These are phyloP conservation scores for Diplazon laetatorius DNA, from an alignment of 2,888 invertebrate genomes.

Conservation along the genomic window DNA sequence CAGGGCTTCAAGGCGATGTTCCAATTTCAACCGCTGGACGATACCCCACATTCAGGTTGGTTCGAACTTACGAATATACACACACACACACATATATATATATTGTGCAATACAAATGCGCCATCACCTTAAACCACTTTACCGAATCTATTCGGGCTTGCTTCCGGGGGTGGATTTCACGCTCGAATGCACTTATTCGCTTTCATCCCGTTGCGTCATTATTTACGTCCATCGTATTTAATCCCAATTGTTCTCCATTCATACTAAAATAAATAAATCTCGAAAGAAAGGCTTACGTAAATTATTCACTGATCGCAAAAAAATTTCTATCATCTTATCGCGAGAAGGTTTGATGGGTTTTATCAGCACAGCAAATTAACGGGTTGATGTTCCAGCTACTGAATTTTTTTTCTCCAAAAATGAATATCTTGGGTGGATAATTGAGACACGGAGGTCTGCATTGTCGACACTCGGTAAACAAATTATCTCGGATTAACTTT, in stretches of 20 bases:
- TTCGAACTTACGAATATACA: conserved; percentile 42
- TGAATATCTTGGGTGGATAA: not conserved
- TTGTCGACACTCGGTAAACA: conserved; percentile 39
- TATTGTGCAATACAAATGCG: conserved; percentile 28
- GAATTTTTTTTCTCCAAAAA: not conserved
- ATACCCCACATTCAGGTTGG: conserved; percentile 75
- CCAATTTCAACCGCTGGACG: conserved; percentile 88
- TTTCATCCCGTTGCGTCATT: conserved; percentile 9
- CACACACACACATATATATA: no score
- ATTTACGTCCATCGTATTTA: not conserved
- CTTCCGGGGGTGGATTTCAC: conserved; percentile 19
- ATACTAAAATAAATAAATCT: no score
- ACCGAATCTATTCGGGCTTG: conserved; percentile 30
- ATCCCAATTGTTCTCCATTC: no score
- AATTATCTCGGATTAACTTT: conserved; percentile 8
- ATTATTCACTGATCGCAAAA: no score
- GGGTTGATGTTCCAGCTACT: not conserved
- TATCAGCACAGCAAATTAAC: no score
- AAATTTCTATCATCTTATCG: no score
- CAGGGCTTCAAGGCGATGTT: conserved; percentile 91
- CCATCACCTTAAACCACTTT: conserved; percentile 38
- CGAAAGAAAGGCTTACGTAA: no score
- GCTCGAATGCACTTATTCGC: conserved; percentile 41
- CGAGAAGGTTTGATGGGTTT: no score
- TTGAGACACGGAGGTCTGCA: not conserved